Conservation (phyloP, 2,797 vertebrate genomes). For the Muscicapa striata region DNA sequence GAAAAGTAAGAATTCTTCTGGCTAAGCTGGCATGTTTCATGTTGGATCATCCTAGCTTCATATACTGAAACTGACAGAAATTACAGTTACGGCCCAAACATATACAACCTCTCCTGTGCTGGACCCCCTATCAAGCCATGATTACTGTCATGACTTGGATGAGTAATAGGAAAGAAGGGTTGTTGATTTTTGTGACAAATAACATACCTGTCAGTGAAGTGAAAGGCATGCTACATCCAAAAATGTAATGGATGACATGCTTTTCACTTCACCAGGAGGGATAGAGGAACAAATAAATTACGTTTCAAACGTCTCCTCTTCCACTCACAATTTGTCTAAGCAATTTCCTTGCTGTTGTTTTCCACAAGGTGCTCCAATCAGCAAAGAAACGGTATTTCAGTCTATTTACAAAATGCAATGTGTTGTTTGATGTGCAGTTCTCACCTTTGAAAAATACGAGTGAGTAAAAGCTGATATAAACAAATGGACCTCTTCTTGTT, state of each 20-base stretch:
- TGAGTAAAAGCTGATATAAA: background rate
- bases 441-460: background rate
- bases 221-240: slow-evolving; percentile 33
- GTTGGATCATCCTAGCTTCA: slow-evolving; percentile 29
- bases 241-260: background rate
- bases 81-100: background rate
- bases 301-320: background rate
- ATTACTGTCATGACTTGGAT: slow-evolving; percentile 35
- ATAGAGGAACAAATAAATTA: background rate
- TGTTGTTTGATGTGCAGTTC: background rate
- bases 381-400: background rate
- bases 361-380: background rate
- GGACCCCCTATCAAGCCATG: slow-evolving; percentile 3
- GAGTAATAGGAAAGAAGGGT: slow-evolving; percentile 3
- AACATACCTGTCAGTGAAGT: slow-evolving; percentile 38
- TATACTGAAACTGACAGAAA: slow-evolving; percentile 32
- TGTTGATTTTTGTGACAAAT: slow-evolving; percentile 45
- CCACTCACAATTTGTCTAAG: background rate
- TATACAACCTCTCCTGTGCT: background rate
- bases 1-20: background rate
- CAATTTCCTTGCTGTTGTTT: background rate
- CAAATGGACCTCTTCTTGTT: background rate
- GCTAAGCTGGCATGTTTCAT: slow-evolving; percentile 44
- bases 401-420: background rate
- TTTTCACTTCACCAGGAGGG: background rate